These are phyloP conservation scores for Tetraodon nigroviridis DNA, from an alignment of 2,113 vertebrate species.

Conservation along the genomic window DNA sequence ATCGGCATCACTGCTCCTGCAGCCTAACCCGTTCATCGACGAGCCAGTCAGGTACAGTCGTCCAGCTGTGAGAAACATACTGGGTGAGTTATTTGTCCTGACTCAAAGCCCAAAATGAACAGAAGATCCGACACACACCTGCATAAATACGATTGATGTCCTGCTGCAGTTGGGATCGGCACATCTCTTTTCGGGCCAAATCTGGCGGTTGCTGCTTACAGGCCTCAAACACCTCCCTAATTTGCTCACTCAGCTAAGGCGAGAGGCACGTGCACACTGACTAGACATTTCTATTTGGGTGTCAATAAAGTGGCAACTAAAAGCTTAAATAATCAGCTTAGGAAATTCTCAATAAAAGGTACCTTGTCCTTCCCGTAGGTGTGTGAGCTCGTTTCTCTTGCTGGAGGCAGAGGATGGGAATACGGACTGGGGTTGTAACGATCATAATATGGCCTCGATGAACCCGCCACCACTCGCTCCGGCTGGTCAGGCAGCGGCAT, in stretches of 20 bases:
- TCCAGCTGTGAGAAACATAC: conserved; percentile 65
- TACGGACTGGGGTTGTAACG: conserved; percentile 27
- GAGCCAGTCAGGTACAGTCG: conserved; percentile 91
- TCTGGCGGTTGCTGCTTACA: conserved; percentile 85
- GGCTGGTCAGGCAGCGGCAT: not conserved
- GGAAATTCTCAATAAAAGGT: not conserved
- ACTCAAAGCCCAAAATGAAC: not conserved
- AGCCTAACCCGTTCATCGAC: conserved; percentile 90
- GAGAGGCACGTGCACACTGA: conserved; percentile 32
- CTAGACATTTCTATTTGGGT: not conserved
- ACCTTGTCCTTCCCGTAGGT: conserved; percentile 81
- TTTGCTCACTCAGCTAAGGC: conserved; percentile 85
- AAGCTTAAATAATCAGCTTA: not conserved
- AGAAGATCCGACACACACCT: conserved; percentile 31
- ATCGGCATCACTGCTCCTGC: conserved; percentile 89
- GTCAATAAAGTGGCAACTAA: not conserved
- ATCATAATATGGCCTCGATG: conserved; percentile 28
- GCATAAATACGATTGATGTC: conserved; percentile 78
- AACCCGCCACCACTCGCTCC: conserved; percentile 14
- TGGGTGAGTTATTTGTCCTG: not conserved
- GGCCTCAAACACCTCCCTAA: conserved; percentile 83
- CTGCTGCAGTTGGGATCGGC: conserved; percentile 79
- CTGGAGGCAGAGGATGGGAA: conserved; percentile 8
- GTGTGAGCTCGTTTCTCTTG: conserved; percentile 61
- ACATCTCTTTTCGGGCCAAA: conserved; percentile 85